These are phyloP conservation scores for Pararge aegeria DNA, from an alignment of 1,140 invertebrate species.

Conservation along the genomic window DNA sequence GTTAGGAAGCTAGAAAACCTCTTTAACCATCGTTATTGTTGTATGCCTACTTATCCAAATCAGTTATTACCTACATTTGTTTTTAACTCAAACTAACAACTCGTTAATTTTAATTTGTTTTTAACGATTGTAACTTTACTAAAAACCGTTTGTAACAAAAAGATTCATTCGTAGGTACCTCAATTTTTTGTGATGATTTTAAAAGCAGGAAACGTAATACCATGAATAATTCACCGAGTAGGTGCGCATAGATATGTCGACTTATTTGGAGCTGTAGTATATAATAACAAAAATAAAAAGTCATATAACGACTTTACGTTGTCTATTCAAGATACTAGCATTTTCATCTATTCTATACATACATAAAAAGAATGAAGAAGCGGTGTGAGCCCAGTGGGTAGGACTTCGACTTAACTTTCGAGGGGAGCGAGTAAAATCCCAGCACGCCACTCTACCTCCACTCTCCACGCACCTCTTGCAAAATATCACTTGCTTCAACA, in stretches of 20 bases:
- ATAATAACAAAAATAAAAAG: background rate
- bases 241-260: background rate
- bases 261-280: background rate
- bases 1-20: no score
- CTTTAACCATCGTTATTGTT: no score
- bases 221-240: constrained; percentile 6
- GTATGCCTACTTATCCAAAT: background rate
- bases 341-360: no score
- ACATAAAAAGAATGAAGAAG: no score
- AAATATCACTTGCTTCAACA: no score
- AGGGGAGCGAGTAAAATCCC: no score
- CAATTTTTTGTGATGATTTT: constrained; percentile 10
- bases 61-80: background rate
- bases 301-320: no score
- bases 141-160: background rate
- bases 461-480: no score
- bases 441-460: no score
- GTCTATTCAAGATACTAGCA: no score
- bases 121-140: constrained; percentile 1
- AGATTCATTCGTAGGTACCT: background rate
- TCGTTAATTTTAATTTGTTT: constrained; percentile 14
- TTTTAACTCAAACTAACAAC: constrained; percentile 1
- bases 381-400: no score
- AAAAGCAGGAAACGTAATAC: constrained; percentile 12
- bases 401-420: no score